Percentiles rank a stretch among this genome's conserved stretches.
phyloP scores from a whole-genome alignment of 2,113 vertebrate genomes.

The Megalops atlanticus region DNA sequence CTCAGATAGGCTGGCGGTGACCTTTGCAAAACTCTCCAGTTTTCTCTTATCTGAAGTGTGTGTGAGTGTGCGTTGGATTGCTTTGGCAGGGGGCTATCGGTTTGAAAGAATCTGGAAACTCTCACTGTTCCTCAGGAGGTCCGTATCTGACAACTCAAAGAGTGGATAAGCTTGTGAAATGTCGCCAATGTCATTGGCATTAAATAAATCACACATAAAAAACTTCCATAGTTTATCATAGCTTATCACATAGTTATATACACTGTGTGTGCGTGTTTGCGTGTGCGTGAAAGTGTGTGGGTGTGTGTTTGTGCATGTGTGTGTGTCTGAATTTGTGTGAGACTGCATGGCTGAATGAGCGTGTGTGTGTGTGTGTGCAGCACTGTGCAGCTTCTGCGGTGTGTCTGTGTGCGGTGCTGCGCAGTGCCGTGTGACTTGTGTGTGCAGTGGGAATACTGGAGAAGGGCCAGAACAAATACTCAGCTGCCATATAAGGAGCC shows the following conservation, averaged over 20 bases:
- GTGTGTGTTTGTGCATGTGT: not conserved
- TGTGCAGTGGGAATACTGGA: slow-evolving; percentile 59
- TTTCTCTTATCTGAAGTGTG: not conserved
- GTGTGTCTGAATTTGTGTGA: not conserved
- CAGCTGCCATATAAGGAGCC: slow-evolving; percentile 73
- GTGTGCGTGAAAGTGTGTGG: not conserved
- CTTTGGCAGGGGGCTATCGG: not conserved
- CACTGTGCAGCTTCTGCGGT: slow-evolving; percentile 20
- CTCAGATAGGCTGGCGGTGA: not conserved
- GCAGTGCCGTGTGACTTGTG: slow-evolving; percentile 28
- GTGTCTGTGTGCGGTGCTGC: slow-evolving; percentile 28
- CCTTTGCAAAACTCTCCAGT: not conserved
- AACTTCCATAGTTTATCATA: too few species aligned
- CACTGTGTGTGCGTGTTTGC: not conserved
- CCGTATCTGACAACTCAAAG: too few species aligned
- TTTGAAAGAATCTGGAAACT: too few species aligned
- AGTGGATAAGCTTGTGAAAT: too few species aligned
- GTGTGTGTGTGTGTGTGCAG: slow-evolving; percentile 12
- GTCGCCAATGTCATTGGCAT: too few species aligned
- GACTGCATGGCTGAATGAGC: too few species aligned
- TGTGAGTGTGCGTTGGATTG: not conserved
- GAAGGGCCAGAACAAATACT: slow-evolving; percentile 69
- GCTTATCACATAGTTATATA: too few species aligned
- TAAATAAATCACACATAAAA: too few species aligned
- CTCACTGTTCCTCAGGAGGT: too few species aligned